A percentile compares a stretch with the other conserved stretches of the same genome.
Evolutionary conservation across 2,113 vertebrate species (phyloP).

Genomic region (Willisornis vidua): DNA sequence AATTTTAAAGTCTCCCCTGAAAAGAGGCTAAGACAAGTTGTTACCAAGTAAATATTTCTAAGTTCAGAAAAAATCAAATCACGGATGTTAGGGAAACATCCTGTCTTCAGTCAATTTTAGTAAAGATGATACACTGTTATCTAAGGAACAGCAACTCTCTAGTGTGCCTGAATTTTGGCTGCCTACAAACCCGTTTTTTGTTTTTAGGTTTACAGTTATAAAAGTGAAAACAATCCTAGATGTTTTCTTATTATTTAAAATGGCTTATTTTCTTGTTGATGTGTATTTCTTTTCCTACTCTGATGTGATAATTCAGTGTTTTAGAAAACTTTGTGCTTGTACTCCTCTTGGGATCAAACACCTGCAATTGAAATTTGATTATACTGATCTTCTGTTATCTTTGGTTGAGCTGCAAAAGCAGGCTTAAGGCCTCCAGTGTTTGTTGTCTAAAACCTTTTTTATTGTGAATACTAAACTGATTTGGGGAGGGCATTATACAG

Average conservation of each 20-base stretch:
- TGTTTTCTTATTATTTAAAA: background rate
- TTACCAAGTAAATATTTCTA: background rate
- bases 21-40: background rate
- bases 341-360: background rate
- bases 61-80: conserved; percentile 37
- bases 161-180: background rate
- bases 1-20: conserved; percentile 22
- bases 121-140: background rate
- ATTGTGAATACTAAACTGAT: background rate
- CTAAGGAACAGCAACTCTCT: background rate
- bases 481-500: background rate
- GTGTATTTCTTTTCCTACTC: background rate
- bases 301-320: background rate
- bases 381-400: background rate
- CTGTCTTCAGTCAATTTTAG: conserved; percentile 9
- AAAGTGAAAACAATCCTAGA: background rate
- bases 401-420: background rate
- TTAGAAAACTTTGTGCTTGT: background rate
- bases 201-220: background rate
- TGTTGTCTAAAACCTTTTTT: background rate
- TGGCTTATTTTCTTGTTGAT: background rate
- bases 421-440: background rate
- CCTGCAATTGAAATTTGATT: background rate
- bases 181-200: background rate
- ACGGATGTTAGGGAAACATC: background rate